Base-by-base conservation (phyloP, 2,797 vertebrate species). In the Intellagama lesueurii region DNA sequence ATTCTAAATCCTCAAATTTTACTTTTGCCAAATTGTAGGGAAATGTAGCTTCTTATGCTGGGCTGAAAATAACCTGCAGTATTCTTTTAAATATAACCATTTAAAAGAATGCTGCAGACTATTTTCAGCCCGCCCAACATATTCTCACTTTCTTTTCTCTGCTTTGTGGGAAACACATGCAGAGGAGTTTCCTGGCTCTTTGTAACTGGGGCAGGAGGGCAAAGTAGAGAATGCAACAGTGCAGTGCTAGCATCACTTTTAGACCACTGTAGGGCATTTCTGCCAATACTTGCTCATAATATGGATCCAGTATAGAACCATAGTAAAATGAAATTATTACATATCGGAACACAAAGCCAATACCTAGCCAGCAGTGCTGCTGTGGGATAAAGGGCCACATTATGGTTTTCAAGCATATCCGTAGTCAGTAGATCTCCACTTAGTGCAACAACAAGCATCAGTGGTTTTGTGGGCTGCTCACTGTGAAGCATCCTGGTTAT, bases 381-480 rank as follows among this genome's bases (percentile, higher is more conserved):
- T 60, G 47, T 11, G 17, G 16, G n/a, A 4, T 49, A 83, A 40
- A 12, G 32, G 44, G 11, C 49, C 2, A 17, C 49, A 32, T 75
- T 11, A 72, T 32, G 22, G 22, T 28, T 40, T 82, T 32, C 69
- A 75, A 32, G 32, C 60, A 49, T 75, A 89, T 72, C 40, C 66
- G 16, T 11, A 35, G 0, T 3, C 70, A 70, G 4, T 83, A 19
- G 16, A 17, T 32, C 35, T 85, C 44, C 28, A 11, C 26, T 88
- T 68, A 69, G 68, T 60, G 0, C 70, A 44, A 22, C 76, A 81
- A 52, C 60, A 68, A 32, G 22, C 30, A 6, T 75, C 40, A n/a
- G 2, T 81, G 66, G 14, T 32, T 87, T 16, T 87, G 85, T 92
- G 30, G 35, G 26, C 47, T 84, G 82, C 64, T 26, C 60, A 49